phyloP scores from a whole-genome alignment of 2,888 invertebrate genomes.

The Polymixis lichenea region DNA sequence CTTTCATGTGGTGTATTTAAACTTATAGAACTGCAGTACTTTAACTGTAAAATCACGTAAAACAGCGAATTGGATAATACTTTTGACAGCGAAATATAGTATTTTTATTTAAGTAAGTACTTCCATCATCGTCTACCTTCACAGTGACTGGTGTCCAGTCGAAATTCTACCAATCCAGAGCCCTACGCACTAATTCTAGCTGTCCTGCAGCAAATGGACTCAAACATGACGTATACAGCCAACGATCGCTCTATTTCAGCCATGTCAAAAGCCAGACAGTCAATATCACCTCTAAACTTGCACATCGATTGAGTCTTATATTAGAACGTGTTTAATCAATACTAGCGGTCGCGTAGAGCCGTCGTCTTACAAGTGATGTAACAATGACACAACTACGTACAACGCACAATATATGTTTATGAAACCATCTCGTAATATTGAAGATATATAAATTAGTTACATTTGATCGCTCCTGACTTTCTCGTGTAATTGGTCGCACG shows the following conservation, averaged over 20 bases:
- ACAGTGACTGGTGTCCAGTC: too few species aligned
- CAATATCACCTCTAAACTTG: slow-evolving; percentile 42
- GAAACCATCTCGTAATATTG: slow-evolving; percentile 51
- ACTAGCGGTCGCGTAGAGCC: slow-evolving; percentile 48
- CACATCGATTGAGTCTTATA: slow-evolving; percentile 56
- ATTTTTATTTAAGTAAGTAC: too few species aligned
- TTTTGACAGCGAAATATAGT: too few species aligned
- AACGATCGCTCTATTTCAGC: slow-evolving; percentile 1
- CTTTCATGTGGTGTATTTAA: too few species aligned
- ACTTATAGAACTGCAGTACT: too few species aligned
- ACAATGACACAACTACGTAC: slow-evolving; percentile 55
- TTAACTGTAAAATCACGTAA: too few species aligned
- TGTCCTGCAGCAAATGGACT: not conserved
- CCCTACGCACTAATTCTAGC: not conserved
- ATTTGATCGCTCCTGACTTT: slow-evolving; percentile 22
- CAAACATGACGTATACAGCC: not conserved
- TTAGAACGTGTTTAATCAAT: slow-evolving; percentile 66
- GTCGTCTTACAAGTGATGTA: slow-evolving; percentile 57
- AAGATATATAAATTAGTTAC: slow-evolving; percentile 48
- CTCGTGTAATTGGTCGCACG: slow-evolving; percentile 14
- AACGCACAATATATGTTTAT: slow-evolving; percentile 56
- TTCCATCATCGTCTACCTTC: too few species aligned
- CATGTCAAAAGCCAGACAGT: slow-evolving; percentile 22
- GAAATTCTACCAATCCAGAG: too few species aligned
- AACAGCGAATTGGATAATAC: too few species aligned